Conservation (phyloP, 1,140 invertebrate genomes). For the Lordiphosa collinella region DNA sequence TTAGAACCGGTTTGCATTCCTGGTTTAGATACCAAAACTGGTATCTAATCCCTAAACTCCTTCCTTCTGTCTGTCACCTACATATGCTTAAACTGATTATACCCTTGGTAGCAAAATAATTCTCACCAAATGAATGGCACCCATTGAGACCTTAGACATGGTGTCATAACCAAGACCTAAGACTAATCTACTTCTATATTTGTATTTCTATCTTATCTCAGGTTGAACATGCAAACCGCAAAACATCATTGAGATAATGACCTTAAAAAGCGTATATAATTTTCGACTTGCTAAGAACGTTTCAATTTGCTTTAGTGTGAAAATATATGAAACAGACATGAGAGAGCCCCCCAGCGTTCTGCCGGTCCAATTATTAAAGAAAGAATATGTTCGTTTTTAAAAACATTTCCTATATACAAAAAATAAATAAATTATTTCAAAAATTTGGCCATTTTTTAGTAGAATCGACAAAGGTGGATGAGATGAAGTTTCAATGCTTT, state of each 20-base stretch:
- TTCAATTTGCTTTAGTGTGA: conserved; percentile 1
- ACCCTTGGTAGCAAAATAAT: too few relatives aligned
- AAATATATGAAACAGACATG: conserved; percentile 21
- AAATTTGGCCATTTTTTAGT: conserved; percentile 3
- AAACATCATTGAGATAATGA: not conserved
- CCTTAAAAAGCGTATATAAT: conserved; percentile 13
- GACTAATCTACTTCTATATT: too few relatives aligned
- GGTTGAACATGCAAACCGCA: not conserved
- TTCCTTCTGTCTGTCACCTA: too few relatives aligned
- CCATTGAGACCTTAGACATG: too few relatives aligned
- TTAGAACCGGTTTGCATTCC: too few relatives aligned
- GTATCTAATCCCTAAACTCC: too few relatives aligned
- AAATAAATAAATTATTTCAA: conserved; percentile 11
- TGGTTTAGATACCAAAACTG: too few relatives aligned
- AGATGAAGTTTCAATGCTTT: conserved; percentile 35
- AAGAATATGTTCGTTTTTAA: conserved; percentile 24
- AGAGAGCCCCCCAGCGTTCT: not conserved
- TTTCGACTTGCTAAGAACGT: not conserved
- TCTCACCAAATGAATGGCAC: too few relatives aligned
- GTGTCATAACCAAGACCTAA: too few relatives aligned
- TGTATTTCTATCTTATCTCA: too few relatives aligned
- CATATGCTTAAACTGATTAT: too few relatives aligned
- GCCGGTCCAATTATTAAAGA: conserved; percentile 49
- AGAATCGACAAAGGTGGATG: conserved; percentile 35
- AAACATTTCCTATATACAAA: conserved; percentile 24